Conservation (phyloP, 2,888 invertebrate genomes). For the Tricholauxania praeusta region DNA sequence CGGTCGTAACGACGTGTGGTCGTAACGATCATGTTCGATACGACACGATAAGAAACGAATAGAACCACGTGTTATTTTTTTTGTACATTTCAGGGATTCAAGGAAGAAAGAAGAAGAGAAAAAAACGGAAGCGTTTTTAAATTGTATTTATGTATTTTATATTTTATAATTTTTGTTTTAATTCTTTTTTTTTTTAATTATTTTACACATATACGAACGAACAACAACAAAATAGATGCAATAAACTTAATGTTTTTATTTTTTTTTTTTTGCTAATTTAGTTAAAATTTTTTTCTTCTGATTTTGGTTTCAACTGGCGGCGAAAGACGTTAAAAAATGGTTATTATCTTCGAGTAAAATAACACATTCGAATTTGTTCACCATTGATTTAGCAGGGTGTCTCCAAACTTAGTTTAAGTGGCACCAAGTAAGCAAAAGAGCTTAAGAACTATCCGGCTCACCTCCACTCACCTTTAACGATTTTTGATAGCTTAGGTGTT, state of each 20-base stretch:
- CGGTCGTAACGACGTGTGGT: not conserved
- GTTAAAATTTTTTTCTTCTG: not conserved
- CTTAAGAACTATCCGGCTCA: no score
- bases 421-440: no score
- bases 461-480: no score
- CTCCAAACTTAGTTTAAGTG: no score
- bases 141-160: constrained; percentile 50
- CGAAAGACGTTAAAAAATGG: no score
- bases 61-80: constrained; percentile 50
- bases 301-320: not conserved
- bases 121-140: constrained; percentile 60
- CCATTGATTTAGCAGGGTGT: no score
- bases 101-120: constrained; percentile 67
- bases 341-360: no score
- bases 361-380: no score
- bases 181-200: constrained; percentile 19
- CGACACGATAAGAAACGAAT: constrained; percentile 62
- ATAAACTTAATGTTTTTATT: constrained; percentile 19
- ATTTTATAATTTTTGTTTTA: constrained; percentile 43
- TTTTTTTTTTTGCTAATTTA: not conserved
- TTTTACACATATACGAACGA: constrained; percentile 46
- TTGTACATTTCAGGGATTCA: constrained; percentile 52
- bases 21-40: constrained; percentile 29
- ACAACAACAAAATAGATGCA: constrained; percentile 47
- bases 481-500: no score